Percentiles rank a stretch among this genome's conserved stretches.
These are phyloP conservation scores for Hydrocynus forskahlii DNA, from an alignment of 2,797 vertebrate genomes.

Conservation along the genomic window DNA sequence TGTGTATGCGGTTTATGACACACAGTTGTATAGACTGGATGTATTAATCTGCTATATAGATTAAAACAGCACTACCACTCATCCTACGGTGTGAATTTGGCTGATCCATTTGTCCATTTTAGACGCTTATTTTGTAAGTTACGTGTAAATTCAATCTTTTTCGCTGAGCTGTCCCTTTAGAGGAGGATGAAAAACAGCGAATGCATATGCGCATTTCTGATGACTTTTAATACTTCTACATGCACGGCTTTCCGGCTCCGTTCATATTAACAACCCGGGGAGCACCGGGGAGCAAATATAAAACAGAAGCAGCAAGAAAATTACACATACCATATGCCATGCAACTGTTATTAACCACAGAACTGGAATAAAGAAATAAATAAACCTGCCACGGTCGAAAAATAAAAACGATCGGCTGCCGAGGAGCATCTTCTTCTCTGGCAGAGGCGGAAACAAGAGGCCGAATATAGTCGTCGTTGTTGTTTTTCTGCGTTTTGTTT, in stretches of 20 bases:
- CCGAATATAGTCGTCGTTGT: constrained; percentile 29
- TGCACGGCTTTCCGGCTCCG: not conserved
- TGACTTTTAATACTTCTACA: not conserved
- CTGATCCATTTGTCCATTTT: not conserved
- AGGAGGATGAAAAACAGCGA: not conserved
- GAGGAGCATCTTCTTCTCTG: constrained; percentile 20
- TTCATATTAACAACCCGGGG: constrained; percentile 15
- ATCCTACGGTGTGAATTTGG: not conserved
- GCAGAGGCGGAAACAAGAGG: constrained; percentile 16
- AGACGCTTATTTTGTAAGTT: not conserved
- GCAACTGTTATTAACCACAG: constrained; percentile 11
- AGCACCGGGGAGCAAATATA: constrained; percentile 10
- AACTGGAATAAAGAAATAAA: constrained; percentile 14
- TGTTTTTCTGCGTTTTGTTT: constrained; percentile 42
- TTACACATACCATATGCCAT: constrained; percentile 5
- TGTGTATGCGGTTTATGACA: too few species aligned
- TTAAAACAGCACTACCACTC: not conserved
- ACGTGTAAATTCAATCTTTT: not conserved
- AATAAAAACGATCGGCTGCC: not conserved
- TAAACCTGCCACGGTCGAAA: not conserved
- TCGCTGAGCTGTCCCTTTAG: not conserved
- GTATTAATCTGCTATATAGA: too few species aligned
- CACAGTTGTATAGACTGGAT: too few species aligned
- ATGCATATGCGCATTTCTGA: constrained; percentile 5
- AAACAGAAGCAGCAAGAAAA: constrained; percentile 7